A percentile compares a stretch with the other conserved stretches of the same genome.
Evolutionary conservation across 1,140 invertebrate species (phyloP).

Genomic region (Caenorhabditis elegans): WBcel235 BX284606.5:12082001-12082500

Average conservation of each 20-base stretch:
- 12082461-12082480: too few species aligned
- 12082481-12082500: neutral
- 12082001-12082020: too few species aligned
- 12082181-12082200: conserved; percentile 13
- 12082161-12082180: neutral
- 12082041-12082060: neutral
- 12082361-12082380: too few species aligned
- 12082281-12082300: conserved; percentile 30
- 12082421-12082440: neutral
- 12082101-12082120: conserved; percentile 30
- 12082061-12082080: neutral
- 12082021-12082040: neutral
- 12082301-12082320: neutral
- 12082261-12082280: neutral
- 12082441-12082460: too few species aligned
- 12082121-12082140: conserved; percentile 26
- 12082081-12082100: neutral
- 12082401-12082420: neutral
- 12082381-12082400: neutral
- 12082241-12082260: too few species aligned
- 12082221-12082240: neutral
- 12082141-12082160: conserved; percentile 15
- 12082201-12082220: neutral
- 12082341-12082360: neutral
- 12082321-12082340: conserved; percentile 10